Evolutionary conservation across 2,113 vertebrate genomes (phyloP).

Genomic region (Menidia beryllina): DNA sequence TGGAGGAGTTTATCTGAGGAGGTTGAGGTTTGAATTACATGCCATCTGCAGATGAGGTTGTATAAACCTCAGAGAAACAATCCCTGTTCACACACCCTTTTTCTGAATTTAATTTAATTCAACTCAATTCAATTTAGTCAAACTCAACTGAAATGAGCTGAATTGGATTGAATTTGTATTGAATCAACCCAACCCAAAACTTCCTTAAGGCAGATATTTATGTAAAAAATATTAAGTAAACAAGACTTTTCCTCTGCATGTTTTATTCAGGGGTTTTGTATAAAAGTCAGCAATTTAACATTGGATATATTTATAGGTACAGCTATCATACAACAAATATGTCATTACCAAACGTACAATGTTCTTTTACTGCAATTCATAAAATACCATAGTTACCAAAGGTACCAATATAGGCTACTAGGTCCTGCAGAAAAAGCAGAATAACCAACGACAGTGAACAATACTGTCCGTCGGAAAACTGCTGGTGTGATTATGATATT

Average conservation of each 20-base stretch:
- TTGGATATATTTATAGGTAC: conserved; percentile 81
- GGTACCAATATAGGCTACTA: conserved; percentile 80
- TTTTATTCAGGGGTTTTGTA: conserved; percentile 79
- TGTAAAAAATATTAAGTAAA: conserved; percentile 25
- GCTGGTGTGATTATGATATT: conserved; percentile 75
- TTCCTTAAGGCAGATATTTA: not conserved
- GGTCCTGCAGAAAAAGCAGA: conserved; percentile 74
- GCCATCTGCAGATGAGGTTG: conserved; percentile 15
- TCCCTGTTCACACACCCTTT: too few relatives aligned
- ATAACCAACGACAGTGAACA: conserved; percentile 67
- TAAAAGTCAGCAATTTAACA: conserved; percentile 78
- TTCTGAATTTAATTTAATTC: not conserved
- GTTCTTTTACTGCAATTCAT: conserved; percentile 76
- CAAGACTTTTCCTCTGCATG: conserved; percentile 53
- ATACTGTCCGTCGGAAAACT: conserved; percentile 69
- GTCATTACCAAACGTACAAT: conserved; percentile 80
- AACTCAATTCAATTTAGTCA: not conserved
- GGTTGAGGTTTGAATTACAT: conserved; percentile 41
- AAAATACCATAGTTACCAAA: conserved; percentile 81
- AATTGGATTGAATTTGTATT: conserved; percentile 12
- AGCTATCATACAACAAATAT: conserved; percentile 81
- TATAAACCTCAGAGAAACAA: not conserved
- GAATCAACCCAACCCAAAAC: not conserved
- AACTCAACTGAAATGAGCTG: not conserved
- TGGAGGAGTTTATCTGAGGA: conserved; percentile 43